Base-by-base conservation (phyloP, 2,113 vertebrate species). In the Microcebus murinus region DNA sequence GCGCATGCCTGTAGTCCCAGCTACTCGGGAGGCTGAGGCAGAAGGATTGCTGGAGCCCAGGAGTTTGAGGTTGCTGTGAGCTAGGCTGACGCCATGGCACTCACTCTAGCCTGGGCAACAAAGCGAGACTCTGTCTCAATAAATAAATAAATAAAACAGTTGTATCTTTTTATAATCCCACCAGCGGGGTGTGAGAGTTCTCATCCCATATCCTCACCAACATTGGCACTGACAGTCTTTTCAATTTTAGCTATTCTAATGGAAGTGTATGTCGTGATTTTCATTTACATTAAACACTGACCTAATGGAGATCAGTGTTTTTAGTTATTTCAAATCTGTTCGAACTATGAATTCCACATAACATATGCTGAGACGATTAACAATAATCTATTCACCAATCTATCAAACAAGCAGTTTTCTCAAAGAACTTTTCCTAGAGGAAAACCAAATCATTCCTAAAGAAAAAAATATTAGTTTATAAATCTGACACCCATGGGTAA, bases 281-380 rank as follows among this genome's bases (percentile, higher is more conserved):
- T 86, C 91, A 79, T 92, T 95, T 96, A 86, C 17, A 74, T 45
- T 70, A 86, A 97, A 81, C 48, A 96, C 25, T 81, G 68, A 84
- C 59, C 59, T 63, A 90, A 45, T 50, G n/a, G 27, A 87, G 42
- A 61, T 90, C 42, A 50, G 63, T 89, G 14, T 25, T 97, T 85
- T 67, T 83, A 89, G 81, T 92, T 87, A 91, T 82, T 97, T 92
- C 45, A 96, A 84, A 4, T 71, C 48, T 84, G 48, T 96, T 95
- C 89, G 74, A 92, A 86, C 18, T 94, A 94, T 74, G 39, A 96
- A 83, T 96, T 94, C 20, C 71, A 92, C 63, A 52, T 91, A 88
- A 80, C 42, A 77, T 89, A 95, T 45, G 81, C 12, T 45, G 77
- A 92, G 77, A 96, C 42, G 74, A 90, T 87, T 87, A 96, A 93